phyloP scores from a whole-genome alignment of 64 coral and sea anemone genomes.

The Orbicella faveolata region DNA sequence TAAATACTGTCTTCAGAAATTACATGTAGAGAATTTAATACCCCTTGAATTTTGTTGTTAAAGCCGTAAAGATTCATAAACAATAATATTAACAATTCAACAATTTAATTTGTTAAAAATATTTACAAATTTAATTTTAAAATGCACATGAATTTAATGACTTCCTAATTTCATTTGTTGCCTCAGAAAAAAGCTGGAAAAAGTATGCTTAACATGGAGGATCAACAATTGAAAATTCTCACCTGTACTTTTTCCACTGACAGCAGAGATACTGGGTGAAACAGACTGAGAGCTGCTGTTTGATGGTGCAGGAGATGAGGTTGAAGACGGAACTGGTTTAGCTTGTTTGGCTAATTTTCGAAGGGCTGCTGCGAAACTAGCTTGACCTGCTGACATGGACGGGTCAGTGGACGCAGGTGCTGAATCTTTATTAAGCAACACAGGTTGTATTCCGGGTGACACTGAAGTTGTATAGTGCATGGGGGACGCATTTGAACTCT shows the following conservation, averaged over 20 bases:
- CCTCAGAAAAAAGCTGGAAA: no score
- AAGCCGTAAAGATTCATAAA: no score
- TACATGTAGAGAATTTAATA: no score
- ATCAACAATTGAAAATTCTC: not conserved
- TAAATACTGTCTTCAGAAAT: no score
- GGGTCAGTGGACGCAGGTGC: slow-evolving; percentile 26
- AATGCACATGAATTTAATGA: no score
- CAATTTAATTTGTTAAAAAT: no score
- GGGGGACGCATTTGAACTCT: slow-evolving; percentile 75
- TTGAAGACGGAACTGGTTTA: slow-evolving; percentile 52
- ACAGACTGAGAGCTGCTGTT: slow-evolving; percentile 60
- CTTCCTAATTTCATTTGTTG: no score
- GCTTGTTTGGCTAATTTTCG: slow-evolving; percentile 94
- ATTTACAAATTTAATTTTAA: no score
- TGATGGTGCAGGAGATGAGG: slow-evolving; percentile 50
- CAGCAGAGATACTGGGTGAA: slow-evolving; percentile 55
- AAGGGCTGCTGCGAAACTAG: slow-evolving; percentile 90
- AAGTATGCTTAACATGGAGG: no score
- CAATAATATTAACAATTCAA: no score
- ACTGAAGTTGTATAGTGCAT: slow-evolving; percentile 88
- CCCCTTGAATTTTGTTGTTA: no score
- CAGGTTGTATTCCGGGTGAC: slow-evolving; percentile 73
- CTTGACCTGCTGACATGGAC: slow-evolving; percentile 54
- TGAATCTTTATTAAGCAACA: slow-evolving; percentile 57
- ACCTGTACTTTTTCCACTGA: slow-evolving; percentile 70